phyloP scores from a whole-genome alignment of 2,113 vertebrate species.

The Trachemys scripta region DNA sequence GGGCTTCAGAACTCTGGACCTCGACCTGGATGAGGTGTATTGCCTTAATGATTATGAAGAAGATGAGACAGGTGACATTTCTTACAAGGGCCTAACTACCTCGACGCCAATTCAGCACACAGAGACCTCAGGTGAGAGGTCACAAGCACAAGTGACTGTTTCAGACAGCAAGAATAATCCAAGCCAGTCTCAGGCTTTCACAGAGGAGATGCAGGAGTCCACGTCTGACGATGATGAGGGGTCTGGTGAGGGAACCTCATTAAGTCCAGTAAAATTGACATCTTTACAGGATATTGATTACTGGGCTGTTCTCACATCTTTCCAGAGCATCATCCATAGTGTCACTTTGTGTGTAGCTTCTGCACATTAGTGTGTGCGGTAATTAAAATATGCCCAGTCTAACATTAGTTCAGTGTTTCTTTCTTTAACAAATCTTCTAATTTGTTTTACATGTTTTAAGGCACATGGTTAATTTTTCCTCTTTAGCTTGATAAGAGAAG shows the following conservation, averaged over 20 bases:
- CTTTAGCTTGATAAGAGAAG: slow-evolving; percentile 76
- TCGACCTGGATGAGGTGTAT: slow-evolving; percentile 93
- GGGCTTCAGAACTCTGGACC: slow-evolving; percentile 92
- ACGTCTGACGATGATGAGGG: slow-evolving; percentile 85
- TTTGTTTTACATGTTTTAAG: slow-evolving; percentile 30
- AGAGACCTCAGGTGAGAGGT: slow-evolving; percentile 88
- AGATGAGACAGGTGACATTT: slow-evolving; percentile 91
- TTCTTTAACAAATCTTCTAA: slow-evolving; percentile 38
- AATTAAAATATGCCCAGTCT: slow-evolving; percentile 35
- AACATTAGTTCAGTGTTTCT: slow-evolving; percentile 30
- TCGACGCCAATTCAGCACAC: slow-evolving; percentile 83
- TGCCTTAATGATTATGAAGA: slow-evolving; percentile 96
- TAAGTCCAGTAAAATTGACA: slow-evolving; percentile 84
- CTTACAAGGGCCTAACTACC: slow-evolving; percentile 87
- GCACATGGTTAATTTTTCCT: slow-evolving; percentile 48
- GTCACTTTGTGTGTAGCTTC: slow-evolving; percentile 78
- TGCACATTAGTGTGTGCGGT: slow-evolving; percentile 67
- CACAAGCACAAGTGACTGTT: slow-evolving; percentile 84
- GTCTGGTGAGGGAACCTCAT: slow-evolving; percentile 95
- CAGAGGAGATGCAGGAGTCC: slow-evolving; percentile 87
- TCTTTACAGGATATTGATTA: slow-evolving; percentile 80
- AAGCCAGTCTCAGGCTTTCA: slow-evolving; percentile 84
- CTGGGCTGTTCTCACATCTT: slow-evolving; percentile 83
- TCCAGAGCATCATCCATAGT: slow-evolving; percentile 78
- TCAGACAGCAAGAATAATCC: slow-evolving; percentile 84